Percentiles rank a stretch among this genome's conserved stretches.
Conservation (phyloP, 2,888 invertebrate species). For the Drosophila quinaria region DNA sequence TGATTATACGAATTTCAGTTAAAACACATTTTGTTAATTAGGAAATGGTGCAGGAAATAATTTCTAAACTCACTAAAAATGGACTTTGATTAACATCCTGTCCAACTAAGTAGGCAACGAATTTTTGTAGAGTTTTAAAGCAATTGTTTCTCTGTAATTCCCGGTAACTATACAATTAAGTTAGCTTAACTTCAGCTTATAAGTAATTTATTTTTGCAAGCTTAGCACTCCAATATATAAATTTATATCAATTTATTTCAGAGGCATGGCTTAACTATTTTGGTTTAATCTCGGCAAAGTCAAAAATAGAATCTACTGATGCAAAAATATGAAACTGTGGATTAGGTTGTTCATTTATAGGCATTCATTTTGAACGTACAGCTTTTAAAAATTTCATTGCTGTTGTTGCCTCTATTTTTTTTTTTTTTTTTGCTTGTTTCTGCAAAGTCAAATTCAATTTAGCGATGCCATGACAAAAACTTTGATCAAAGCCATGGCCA, state of each 20-base stretch:
- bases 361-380: constrained; percentile 21
- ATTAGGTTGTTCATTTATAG: constrained; percentile 27
- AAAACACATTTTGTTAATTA: not conserved
- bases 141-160: not conserved
- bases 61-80: not conserved
- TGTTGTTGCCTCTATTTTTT: constrained; percentile 6
- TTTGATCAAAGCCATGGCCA: constrained; percentile 72
- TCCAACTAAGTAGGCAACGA: not conserved
- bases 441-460: constrained; percentile 73
- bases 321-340: constrained; percentile 11
- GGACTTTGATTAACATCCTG: not conserved
- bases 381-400: constrained; percentile 42
- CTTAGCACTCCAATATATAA: not conserved
- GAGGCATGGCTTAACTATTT: constrained; percentile 3
- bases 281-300: constrained; percentile 5
- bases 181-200: not conserved
- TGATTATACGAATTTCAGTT: not conserved
- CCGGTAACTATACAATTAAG: not conserved
- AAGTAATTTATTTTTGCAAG: not conserved
- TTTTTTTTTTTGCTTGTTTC: constrained; percentile 17
- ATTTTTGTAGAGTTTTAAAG: not conserved
- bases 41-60: not conserved
- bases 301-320: constrained; percentile 17
- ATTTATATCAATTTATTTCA: not conserved
- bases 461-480: constrained; percentile 51